Conservation (phyloP, 2,113 vertebrate genomes). For the Pithys albifrons region DNA sequence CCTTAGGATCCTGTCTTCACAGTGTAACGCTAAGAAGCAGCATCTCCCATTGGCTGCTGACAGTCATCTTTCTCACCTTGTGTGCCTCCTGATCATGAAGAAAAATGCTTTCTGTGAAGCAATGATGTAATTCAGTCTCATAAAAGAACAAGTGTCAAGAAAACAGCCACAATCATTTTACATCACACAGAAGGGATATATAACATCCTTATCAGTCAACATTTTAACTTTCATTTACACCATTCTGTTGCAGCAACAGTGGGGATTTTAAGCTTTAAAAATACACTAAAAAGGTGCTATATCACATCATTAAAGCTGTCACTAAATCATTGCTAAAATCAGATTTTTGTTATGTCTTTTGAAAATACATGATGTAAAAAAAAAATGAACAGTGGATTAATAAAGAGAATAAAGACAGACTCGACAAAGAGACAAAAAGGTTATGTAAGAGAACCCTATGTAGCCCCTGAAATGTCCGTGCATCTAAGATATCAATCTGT, state of each 20-base stretch:
- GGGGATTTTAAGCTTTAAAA: constrained; percentile 30
- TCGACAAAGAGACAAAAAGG: not conserved
- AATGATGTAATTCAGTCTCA: constrained; percentile 39
- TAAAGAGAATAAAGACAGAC: not conserved
- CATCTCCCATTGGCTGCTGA: not conserved
- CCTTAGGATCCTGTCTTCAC: not conserved
- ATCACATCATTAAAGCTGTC: not conserved
- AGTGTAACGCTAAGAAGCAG: not conserved
- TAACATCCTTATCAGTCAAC: not conserved
- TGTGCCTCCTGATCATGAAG: not conserved
- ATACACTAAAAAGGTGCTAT: not conserved
- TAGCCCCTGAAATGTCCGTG: not conserved
- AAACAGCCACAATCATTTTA: not conserved
- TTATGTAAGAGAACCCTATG: not conserved
- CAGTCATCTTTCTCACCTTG: not conserved
- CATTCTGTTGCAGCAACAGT: not conserved
- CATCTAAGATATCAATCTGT: not conserved
- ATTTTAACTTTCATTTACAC: constrained; percentile 19
- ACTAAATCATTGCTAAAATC: not conserved
- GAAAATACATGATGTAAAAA: not conserved
- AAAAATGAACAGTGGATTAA: not conserved
- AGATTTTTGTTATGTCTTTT: not conserved
- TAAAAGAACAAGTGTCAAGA: constrained; percentile 4
- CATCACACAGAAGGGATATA: not conserved
- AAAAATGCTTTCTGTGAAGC: constrained; percentile 34